A percentile compares a stretch with the other conserved stretches of the same genome.
Evolutionary conservation across 2,888 invertebrate species (phyloP).

Genomic region (Noctua janthe): DNA sequence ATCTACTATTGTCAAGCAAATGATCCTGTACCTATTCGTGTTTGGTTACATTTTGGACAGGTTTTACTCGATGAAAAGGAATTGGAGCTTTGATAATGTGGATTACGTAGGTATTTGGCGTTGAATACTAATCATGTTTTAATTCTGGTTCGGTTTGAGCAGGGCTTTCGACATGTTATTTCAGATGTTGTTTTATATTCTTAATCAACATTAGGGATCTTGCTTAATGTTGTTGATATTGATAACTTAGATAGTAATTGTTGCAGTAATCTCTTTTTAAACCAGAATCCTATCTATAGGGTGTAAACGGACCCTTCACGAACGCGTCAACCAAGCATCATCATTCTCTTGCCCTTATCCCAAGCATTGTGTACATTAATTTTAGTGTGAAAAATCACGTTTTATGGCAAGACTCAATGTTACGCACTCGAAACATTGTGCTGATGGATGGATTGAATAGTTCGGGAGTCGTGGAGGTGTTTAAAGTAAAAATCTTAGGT

Average conservation of each 20-base stretch:
- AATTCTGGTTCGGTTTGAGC: neutral
- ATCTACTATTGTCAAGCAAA: slow-evolving; percentile 14
- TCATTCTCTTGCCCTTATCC: too few species aligned
- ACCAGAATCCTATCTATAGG: neutral
- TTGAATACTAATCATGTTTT: neutral
- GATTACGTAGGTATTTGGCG: neutral
- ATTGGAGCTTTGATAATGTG: neutral
- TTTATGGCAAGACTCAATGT: too few species aligned
- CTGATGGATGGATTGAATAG: too few species aligned
- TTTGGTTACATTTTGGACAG: slow-evolving; percentile 1
- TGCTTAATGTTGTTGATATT: neutral
- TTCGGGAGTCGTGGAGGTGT: too few species aligned
- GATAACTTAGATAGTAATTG: neutral
- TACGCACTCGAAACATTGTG: too few species aligned
- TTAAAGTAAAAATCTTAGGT: too few species aligned
- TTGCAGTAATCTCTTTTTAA: neutral
- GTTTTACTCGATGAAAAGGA: slow-evolving; percentile 1
- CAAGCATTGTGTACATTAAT: too few species aligned
- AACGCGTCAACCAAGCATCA: too few species aligned
- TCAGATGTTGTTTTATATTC: neutral
- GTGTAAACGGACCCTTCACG: too few species aligned
- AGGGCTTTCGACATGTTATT: neutral
- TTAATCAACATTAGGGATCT: neutral
- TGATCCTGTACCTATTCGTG: neutral
- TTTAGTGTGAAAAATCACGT: too few species aligned